Base-by-base conservation (phyloP, 2,888 invertebrate species). In the Melanotus villosus region DNA sequence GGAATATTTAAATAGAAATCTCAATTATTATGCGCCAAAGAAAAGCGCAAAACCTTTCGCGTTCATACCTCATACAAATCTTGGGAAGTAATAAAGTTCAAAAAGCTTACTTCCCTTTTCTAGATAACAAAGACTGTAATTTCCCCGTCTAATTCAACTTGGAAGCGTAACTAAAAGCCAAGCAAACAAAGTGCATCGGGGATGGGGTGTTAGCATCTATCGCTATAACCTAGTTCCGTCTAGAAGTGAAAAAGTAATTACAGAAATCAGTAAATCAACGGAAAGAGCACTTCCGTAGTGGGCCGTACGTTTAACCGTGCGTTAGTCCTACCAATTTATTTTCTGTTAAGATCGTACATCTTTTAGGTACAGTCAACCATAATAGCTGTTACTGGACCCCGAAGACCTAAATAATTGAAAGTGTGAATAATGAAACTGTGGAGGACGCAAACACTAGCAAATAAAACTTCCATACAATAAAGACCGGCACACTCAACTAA, bases 211-310 rank as follows among this genome's bases (percentile, higher is more conserved):
- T 64, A 56, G 45, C 62, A 62, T 62, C 62, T 62, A 62, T 63
- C 54, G 63, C 38, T 58, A 58, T 67, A 67, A 52, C 60, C 62
- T 45, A 67, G 34, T 67, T 59, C 66, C 34, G 59, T 62, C 58
- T 34, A 30, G 56, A 67, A 67, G 66, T 56, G 62, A 56, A 70
- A 60, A 62, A 54, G 69, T 71, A 73, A 73, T 73, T 73, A 65
- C 62, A 72, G 65, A 72, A 72, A 73, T 72, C 71, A 58, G 59
- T 62, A 68, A 72, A 69, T 65, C 68, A 72, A 73, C 62, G 65
- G 68, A 73, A 52, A 72, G 64, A 54, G 58, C 47, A 65, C 62
- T 68, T 70, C 58, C 64, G 54, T 66, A 56, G 43, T 47, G 47
- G 58, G 58, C 47, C 43, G 56, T 56, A 64, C 54, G 16, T 56